These are phyloP conservation scores for Cygnus atratus DNA, from an alignment of 2,113 vertebrate species.

Conservation along the genomic window DNA sequence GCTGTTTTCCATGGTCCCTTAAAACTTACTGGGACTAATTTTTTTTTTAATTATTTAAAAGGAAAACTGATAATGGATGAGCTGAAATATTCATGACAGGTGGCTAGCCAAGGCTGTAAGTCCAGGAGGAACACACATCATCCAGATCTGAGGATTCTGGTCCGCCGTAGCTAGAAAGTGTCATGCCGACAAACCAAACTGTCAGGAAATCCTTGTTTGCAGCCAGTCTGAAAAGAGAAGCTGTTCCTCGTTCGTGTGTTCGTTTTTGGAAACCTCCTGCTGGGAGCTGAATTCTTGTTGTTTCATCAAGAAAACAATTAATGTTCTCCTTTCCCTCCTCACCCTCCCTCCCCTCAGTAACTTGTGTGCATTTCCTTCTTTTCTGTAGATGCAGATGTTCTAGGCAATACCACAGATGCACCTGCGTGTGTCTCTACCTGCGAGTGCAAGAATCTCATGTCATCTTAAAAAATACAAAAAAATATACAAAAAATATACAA, in stretches of 20 bases:
- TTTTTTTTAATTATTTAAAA: background rate
- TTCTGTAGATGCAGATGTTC: slow-evolving; percentile 79
- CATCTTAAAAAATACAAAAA: slow-evolving; percentile 81
- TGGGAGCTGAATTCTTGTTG: slow-evolving; percentile 15
- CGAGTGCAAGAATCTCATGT: slow-evolving; percentile 76
- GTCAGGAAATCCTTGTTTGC: slow-evolving; percentile 62
- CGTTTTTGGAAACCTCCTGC: background rate
- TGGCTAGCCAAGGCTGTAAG: background rate
- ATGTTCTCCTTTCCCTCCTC: slow-evolving; percentile 50
- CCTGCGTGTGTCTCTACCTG: slow-evolving; percentile 62
- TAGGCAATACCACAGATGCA: slow-evolving; percentile 81
- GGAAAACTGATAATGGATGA: background rate
- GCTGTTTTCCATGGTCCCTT: background rate
- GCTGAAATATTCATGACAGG: background rate
- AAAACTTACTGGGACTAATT: background rate
- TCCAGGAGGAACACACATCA: background rate
- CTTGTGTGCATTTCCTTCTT: slow-evolving; percentile 70
- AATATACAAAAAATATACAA: slow-evolving; percentile 79
- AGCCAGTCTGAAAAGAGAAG: slow-evolving; percentile 55
- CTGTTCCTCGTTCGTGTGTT: background rate
- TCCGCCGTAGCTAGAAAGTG: background rate
- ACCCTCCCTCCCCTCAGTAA: slow-evolving; percentile 33
- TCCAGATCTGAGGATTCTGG: background rate
- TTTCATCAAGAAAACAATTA: slow-evolving; percentile 55
- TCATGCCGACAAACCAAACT: background rate